Evolutionary conservation across 2,888 invertebrate genomes (phyloP).

Genomic region (Harpagoxenus sublaevis): DNA sequence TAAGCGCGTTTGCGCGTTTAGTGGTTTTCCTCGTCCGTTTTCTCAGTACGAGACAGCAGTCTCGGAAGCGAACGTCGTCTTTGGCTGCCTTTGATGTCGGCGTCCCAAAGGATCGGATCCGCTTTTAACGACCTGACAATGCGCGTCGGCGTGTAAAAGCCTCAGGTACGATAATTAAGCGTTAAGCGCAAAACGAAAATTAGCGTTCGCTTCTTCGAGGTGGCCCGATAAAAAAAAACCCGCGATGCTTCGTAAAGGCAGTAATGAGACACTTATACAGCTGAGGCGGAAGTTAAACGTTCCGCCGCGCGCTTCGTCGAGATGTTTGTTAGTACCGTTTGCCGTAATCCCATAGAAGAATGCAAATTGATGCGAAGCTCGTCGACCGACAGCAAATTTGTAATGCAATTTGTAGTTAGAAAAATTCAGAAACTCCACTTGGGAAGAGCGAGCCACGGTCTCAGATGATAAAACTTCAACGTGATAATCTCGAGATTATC

Average conservation of each 20-base stretch:
- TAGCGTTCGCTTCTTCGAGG: neutral
- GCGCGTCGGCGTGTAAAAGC: neutral
- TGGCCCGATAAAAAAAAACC: slow-evolving; percentile 1
- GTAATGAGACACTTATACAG: slow-evolving; percentile 11
- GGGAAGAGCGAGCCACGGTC: neutral
- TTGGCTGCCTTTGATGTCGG: slow-evolving; percentile 35
- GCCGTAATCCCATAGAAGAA: neutral
- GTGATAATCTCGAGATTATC: slow-evolving; percentile 17
- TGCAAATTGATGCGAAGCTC: slow-evolving; percentile 4
- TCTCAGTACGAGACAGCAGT: neutral
- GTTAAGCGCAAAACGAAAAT: slow-evolving; percentile 14
- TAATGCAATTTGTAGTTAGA: slow-evolving; percentile 22
- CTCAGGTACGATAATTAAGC: slow-evolving; percentile 42
- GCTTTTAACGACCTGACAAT: slow-evolving; percentile 29
- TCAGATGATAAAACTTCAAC: neutral
- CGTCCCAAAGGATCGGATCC: neutral
- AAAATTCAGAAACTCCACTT: neutral
- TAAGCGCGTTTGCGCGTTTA: neutral
- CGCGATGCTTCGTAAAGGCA: neutral
- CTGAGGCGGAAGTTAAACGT: slow-evolving; percentile 29
- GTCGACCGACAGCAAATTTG: slow-evolving; percentile 2
- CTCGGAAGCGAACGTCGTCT: neutral
- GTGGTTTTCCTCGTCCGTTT: slow-evolving; percentile 1
- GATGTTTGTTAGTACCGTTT: slow-evolving; percentile 2
- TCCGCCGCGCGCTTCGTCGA: neutral